phyloP scores from a whole-genome alignment of 1,140 invertebrate genomes.

The Oedothorax gibbosus region DNA sequence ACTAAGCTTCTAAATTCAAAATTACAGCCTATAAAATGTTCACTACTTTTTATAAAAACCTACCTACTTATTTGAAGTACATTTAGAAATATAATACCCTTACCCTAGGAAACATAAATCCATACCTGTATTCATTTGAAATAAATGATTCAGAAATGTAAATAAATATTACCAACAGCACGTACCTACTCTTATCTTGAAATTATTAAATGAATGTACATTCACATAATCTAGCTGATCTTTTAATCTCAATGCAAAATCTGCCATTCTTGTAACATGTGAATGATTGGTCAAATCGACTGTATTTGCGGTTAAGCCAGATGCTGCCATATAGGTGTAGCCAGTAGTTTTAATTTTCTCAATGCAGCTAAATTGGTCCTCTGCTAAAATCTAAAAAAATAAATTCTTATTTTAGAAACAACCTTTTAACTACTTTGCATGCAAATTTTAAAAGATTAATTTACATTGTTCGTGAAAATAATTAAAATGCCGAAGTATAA shows the following conservation, averaged over 20 bases:
- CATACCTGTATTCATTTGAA: background rate
- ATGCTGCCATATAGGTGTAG: conserved; percentile 94
- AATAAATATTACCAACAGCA: background rate
- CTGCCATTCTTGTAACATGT: conserved; percentile 88
- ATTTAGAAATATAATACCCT: background rate
- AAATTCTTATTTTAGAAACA: too few species aligned
- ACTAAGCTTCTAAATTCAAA: too few species aligned
- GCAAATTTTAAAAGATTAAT: too few species aligned
- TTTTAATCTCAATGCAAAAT: conserved; percentile 90
- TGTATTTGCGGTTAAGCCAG: conserved; percentile 82
- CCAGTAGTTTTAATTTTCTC: conserved; percentile 95
- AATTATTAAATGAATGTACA: conserved; percentile 95
- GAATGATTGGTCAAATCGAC: conserved; percentile 81
- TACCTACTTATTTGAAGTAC: background rate
- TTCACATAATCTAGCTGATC: conserved; percentile 90
- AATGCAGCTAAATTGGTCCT: conserved; percentile 74
- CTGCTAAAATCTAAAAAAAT: conserved; percentile 73
- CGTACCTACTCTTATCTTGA: conserved; percentile 88
- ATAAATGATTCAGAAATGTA: background rate
- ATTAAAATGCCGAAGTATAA: too few species aligned
- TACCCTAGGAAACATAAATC: background rate
- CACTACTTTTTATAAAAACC: too few species aligned
- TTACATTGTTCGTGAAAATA: too few species aligned
- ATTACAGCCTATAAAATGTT: too few species aligned
- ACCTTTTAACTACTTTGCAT: too few species aligned